Base-by-base conservation (phyloP, 2,888 invertebrate species). In the Lacanobia oleracea region DNA sequence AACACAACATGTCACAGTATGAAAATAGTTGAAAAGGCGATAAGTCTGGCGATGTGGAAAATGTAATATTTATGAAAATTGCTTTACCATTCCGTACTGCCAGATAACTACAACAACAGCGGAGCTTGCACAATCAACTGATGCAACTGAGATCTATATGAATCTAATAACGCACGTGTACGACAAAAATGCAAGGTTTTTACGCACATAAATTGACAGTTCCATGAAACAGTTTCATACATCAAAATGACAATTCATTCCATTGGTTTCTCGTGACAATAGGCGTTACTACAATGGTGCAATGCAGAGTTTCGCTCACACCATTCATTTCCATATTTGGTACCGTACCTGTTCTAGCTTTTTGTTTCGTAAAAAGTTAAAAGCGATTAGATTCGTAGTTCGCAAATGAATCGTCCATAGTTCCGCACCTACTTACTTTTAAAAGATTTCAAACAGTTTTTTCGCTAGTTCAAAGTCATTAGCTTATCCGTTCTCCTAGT, bases 281-380 rank as follows among this genome's bases (percentile, higher is more conserved):
- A 75, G 75, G 71, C 75, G 45, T 43, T 68, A 81, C 75, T 83
- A 85, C 77, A 77, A 62, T 82, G 83, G 75, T 86, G 86, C 86
- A 86, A 64, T 86, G 86, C 86, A 75, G 86, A 79, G 74, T 75
- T 78, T 62, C 48, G 64, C 51, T 67, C 74, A 59, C 66, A 65
- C 74, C 59, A 77, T 84, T 79, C 61, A 80, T 83, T 75, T 72
- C 60, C 61, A 72, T 59, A 68, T 51, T 72, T 56, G 12, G 21
- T 73, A 40, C 21, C 33, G 1, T 73, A 67, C 51, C 67, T 60
- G 59, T 14, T 53, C 56, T 67, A 54, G 61, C 21, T 73, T 79
- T 72, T 65, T 67, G 21, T 76, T 82, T 54, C 10, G 33, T 50
- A 66, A 65, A 81, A 75, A 70, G 61, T 62, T 62, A 60, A 72